Percentiles rank a stretch among this genome's conserved stretches.
These are phyloP conservation scores for Spodoptera frugiperda DNA, from an alignment of 1,140 invertebrate species.

Conservation along the genomic window DNA sequence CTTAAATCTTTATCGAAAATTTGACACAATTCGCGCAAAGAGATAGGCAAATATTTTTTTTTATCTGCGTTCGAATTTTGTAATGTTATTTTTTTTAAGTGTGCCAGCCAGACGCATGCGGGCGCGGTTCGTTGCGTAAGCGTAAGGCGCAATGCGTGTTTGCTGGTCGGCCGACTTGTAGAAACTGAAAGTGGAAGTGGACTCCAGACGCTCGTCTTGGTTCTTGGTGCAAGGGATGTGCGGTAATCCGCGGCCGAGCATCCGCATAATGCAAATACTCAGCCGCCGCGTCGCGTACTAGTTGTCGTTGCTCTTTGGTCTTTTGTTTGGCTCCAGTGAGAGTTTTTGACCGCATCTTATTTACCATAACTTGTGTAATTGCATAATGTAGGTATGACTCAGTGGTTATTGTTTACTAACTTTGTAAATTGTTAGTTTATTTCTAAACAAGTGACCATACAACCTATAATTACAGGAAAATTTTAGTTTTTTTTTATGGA, in stretches of 20 bases:
- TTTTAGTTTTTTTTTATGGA: too few species aligned
- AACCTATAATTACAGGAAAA: too few species aligned
- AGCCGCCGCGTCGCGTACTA: not conserved
- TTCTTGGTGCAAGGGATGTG: slow-evolving; percentile 45
- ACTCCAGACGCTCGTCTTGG: slow-evolving; percentile 50
- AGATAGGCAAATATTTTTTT: slow-evolving; percentile 50
- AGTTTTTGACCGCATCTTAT: not conserved
- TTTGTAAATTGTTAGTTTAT: too few species aligned
- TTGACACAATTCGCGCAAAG: slow-evolving; percentile 38
- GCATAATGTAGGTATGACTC: not conserved
- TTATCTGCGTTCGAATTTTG: slow-evolving; percentile 34
- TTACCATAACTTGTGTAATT: not conserved
- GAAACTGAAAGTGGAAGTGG: slow-evolving; percentile 80
- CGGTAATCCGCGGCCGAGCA: slow-evolving; percentile 23
- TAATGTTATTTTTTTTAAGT: slow-evolving; percentile 63
- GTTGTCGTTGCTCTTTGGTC: not conserved
- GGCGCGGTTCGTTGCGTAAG: slow-evolving; percentile 73
- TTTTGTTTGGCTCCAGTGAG: slow-evolving; percentile 1
- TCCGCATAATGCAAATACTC: slow-evolving; percentile 33
- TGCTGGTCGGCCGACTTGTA: slow-evolving; percentile 61
- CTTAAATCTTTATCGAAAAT: slow-evolving; percentile 15
- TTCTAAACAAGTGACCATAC: too few species aligned
- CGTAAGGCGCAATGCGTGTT: slow-evolving; percentile 68
- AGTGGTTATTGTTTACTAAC: too few species aligned
- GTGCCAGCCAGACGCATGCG: slow-evolving; percentile 75